Percentiles rank a stretch among this genome's conserved stretches.
Evolutionary conservation across 2,797 vertebrate genomes (phyloP).

Genomic region (Falco columbarius): DNA sequence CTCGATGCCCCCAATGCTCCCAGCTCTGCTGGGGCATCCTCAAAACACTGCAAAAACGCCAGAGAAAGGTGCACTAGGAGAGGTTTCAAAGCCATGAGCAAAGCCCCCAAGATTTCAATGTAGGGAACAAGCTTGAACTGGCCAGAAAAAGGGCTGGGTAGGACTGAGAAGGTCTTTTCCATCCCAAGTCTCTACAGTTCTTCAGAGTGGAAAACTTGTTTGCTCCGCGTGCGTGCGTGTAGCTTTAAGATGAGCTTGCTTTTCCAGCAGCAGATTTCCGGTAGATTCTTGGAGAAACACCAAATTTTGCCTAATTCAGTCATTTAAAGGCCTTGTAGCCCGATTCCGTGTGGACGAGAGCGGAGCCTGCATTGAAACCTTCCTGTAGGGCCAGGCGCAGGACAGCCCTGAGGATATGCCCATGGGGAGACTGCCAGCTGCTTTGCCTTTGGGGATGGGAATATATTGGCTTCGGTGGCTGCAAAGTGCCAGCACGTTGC

Average conservation of each 20-base stretch:
- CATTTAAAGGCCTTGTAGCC: slow-evolving; percentile 3
- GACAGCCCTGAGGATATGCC: background rate
- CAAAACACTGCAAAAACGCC: accelerated
- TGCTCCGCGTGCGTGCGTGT: background rate
- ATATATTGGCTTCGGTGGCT: accelerated
- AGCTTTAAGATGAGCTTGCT: slow-evolving; percentile 67
- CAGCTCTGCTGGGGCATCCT: background rate
- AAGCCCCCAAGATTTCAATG: background rate
- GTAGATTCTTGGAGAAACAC: slow-evolving; percentile 64
- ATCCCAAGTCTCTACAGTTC: background rate
- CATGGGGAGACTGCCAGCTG: accelerated
- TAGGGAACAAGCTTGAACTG: background rate
- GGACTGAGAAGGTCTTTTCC: background rate
- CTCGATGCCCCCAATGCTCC: background rate
- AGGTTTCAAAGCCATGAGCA: background rate
- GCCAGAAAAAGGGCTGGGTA: background rate
- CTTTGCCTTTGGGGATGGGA: accelerated
- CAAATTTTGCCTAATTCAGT: slow-evolving; percentile 58
- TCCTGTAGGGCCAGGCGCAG: background rate
- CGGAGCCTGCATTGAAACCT: accelerated
- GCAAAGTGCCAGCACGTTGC: accelerated
- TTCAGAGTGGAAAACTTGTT: background rate
- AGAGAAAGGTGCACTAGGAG: accelerated
- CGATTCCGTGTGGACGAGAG: accelerated
- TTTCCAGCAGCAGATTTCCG: slow-evolving; percentile 69